Evolutionary conservation across 1,140 invertebrate species (phyloP), one percentile per base, ranked within the genome.

Genomic region (Drosophila nigrodunni): DNA sequence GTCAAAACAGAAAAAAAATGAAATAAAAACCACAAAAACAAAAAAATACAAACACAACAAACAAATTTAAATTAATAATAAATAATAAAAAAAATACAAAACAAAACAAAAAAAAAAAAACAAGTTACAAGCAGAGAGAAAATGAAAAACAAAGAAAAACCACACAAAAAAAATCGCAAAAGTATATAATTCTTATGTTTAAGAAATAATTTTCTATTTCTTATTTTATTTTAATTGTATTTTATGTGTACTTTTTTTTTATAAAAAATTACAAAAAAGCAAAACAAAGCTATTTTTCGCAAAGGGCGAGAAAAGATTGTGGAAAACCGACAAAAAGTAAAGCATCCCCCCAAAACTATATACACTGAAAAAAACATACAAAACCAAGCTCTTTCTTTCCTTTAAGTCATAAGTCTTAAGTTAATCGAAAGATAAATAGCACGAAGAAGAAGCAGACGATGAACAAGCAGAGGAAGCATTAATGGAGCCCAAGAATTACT

Each of bases 211-310:
- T 88, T 90, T 91, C 88, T 91, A 85, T 85, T 91, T 91, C 80
- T 81, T 91, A 87, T 85, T 78, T 91, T 89, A 90, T 90, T 91
- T 91, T 91, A 91, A 91, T 90, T 91, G 85, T 91, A 91, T 91
- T 89, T 89, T 91, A 91, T 78, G 89, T 91, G 89, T 91, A 91
- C 90, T 91, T 91, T 91, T 91, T 91, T 91, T 91, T 89, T 91
- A 88, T 83, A 90, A 83, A 90, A 82, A 90, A 91, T 83, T 89
- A 77, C 76, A 89, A 89, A 57, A 67, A 60, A 30, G 43, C 15
- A 64, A 81, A 69, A 72, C 69, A 61, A 79, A 70, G 41, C 64
- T 71, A 75, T 60, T 65, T 77, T 78, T 80, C 72, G 79, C 73
- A 69, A 77, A 66, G 74, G 47, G 65, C 67, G 66, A 78, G 70